Evolutionary conservation across 2,888 invertebrate species (phyloP).

Genomic region (Amphipyra tragopoginis): DNA sequence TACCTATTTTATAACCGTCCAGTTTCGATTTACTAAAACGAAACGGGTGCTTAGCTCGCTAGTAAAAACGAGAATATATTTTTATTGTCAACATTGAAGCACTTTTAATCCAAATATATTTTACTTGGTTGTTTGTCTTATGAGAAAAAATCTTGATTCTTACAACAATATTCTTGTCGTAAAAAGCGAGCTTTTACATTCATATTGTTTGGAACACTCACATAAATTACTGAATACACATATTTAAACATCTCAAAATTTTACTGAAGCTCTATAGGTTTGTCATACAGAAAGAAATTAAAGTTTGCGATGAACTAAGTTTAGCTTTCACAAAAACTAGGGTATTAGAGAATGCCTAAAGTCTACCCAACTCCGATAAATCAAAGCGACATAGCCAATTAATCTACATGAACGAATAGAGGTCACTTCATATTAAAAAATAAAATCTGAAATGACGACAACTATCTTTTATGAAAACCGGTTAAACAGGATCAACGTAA

Average conservation of each 20-base stretch:
- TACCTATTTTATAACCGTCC: background rate
- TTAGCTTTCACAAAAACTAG: background rate
- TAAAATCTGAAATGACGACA: conserved; percentile 20
- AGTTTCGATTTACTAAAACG: conserved; percentile 3
- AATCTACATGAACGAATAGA: conserved; percentile 25
- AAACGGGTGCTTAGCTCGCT: background rate
- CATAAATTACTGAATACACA: conserved; percentile 37
- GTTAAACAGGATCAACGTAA: conserved; percentile 16
- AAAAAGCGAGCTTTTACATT: conserved; percentile 22
- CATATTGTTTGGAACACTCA: conserved; percentile 29
- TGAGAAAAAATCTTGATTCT: background rate
- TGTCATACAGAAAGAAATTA: background rate
- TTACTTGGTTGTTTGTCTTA: background rate
- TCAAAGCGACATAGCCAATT: conserved; percentile 28
- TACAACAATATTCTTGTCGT: conserved; percentile 7
- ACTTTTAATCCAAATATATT: background rate
- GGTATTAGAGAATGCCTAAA: background rate
- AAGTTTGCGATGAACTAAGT: background rate
- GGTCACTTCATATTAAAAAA: conserved; percentile 9
- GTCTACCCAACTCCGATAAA: conserved; percentile 28
- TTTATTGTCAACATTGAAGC: background rate
- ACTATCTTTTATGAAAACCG: conserved; percentile 5
- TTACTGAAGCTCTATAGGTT: conserved; percentile 6
- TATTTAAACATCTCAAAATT: conserved; percentile 22
- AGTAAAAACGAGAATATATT: background rate